Conservation (phyloP, 2,797 vertebrate genomes). For the Sebastes glaucus region DNA sequence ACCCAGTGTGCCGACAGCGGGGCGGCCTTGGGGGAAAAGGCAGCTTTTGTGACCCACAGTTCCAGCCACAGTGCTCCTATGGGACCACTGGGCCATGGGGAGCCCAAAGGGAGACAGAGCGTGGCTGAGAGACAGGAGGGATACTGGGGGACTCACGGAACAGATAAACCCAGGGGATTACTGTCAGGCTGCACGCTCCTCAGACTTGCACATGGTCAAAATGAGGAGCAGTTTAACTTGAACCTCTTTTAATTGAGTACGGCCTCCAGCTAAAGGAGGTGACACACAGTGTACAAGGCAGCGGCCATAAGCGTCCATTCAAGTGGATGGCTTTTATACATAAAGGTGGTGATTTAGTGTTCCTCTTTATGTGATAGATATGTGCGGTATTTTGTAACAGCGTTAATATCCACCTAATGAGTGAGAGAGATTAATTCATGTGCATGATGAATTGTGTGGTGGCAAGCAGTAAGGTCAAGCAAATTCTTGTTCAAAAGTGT, state of each 20-base stretch:
- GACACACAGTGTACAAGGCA: constrained; percentile 7
- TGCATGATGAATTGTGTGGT: constrained; percentile 65
- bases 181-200: constrained; percentile 46
- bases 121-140: constrained; percentile 35
- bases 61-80: constrained; percentile 48
- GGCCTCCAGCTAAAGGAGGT: constrained; percentile 37
- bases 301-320: background rate
- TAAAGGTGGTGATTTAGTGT: constrained; percentile 68
- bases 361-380: constrained; percentile 42
- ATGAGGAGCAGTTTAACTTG: constrained; percentile 43
- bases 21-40: constrained; percentile 49
- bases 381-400: constrained; percentile 56
- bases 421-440: constrained; percentile 63
- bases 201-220: constrained; percentile 44
- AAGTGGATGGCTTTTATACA: constrained; percentile 33
- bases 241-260: constrained; percentile 59
- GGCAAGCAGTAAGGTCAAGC: constrained; percentile 36
- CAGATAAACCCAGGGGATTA: constrained; percentile 68
- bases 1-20: constrained; percentile 28
- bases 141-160: constrained; percentile 50
- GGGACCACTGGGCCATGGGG: constrained; percentile 53
- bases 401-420: constrained; percentile 72
- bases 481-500: constrained; percentile 37
- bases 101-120: constrained; percentile 43
- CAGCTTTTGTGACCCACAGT: constrained; percentile 48